phyloP scores from a whole-genome alignment of 2,888 invertebrate genomes.

The Thera obeliscata region DNA sequence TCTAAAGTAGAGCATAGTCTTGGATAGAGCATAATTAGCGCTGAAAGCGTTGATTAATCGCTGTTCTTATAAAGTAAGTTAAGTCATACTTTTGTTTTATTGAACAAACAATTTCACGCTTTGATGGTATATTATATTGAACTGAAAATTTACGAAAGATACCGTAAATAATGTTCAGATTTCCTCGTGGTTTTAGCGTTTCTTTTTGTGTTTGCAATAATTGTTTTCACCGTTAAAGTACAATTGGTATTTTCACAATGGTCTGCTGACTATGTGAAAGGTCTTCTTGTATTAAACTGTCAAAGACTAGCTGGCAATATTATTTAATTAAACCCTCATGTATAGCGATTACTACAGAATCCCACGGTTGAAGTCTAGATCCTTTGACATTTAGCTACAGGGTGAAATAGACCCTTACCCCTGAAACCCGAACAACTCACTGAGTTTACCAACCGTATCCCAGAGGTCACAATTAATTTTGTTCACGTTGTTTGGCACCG shows the following conservation, averaged over 20 bases:
- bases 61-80: conserved; percentile 21
- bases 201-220: conserved; percentile 6
- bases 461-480: conserved; percentile 42
- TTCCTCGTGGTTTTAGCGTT: conserved; percentile 14
- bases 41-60: conserved; percentile 30
- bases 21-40: conserved; percentile 13
- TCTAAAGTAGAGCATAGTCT: conserved; percentile 15
- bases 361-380: conserved; percentile 18
- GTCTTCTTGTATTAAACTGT: not conserved
- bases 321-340: not conserved
- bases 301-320: not conserved
- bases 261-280: too few species aligned
- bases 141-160: conserved; percentile 1
- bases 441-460: conserved; percentile 29
- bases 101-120: conserved; percentile 29
- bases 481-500: conserved; percentile 41
- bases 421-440: conserved; percentile 38
- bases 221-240: not conserved
- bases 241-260: too few species aligned
- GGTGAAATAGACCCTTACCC: conserved; percentile 21
- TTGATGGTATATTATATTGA: conserved; percentile 21
- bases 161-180: conserved; percentile 11
- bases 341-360: conserved; percentile 5
- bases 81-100: not conserved
- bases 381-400: conserved; percentile 22